Conservation (phyloP, 2,797 vertebrate species). For the Amniataba percoides region DNA sequence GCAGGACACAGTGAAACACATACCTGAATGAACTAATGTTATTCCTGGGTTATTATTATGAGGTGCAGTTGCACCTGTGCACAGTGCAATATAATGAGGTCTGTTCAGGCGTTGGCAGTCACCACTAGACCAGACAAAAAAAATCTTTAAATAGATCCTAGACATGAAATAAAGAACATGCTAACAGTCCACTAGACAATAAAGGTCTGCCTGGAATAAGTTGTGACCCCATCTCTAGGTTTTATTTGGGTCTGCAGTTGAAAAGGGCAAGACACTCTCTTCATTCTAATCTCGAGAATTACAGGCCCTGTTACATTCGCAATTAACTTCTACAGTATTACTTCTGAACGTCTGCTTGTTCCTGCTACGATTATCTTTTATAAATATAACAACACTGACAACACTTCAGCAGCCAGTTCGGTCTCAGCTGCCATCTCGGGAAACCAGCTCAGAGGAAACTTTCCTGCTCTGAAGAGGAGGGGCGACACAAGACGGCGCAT, state of each 20-base stretch:
- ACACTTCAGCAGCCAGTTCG: slow-evolving; percentile 49
- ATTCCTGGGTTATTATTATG: slow-evolving; percentile 26
- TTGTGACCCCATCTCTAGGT: neutral
- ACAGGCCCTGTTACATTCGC: slow-evolving; percentile 22
- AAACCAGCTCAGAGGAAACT: slow-evolving; percentile 47
- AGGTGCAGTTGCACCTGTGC: slow-evolving; percentile 39
- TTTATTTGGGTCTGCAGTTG: neutral
- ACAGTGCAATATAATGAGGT: slow-evolving; percentile 43
- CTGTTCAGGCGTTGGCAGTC: slow-evolving; percentile 20
- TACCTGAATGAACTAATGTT: slow-evolving; percentile 7
- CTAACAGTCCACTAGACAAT: slow-evolving; percentile 8
- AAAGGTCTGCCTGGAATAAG: slow-evolving; percentile 16
- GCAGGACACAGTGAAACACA: neutral
- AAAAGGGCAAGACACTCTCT: slow-evolving; percentile 26
- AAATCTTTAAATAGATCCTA: slow-evolving; percentile 31
- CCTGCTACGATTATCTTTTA: slow-evolving; percentile 15
- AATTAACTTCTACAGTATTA: slow-evolving; percentile 41
- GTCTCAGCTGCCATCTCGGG: slow-evolving; percentile 46
- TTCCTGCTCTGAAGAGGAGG: slow-evolving; percentile 40
- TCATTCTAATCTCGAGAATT: slow-evolving; percentile 23
- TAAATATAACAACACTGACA: slow-evolving; percentile 41
- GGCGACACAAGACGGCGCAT: slow-evolving; percentile 23
- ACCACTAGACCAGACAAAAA: slow-evolving; percentile 21
- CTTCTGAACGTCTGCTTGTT: slow-evolving; percentile 23
- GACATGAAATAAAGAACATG: slow-evolving; percentile 32